These are phyloP conservation scores for Lepeophtheirus salmonis DNA, from an alignment of 1,140 invertebrate species.

Conservation along the genomic window DNA sequence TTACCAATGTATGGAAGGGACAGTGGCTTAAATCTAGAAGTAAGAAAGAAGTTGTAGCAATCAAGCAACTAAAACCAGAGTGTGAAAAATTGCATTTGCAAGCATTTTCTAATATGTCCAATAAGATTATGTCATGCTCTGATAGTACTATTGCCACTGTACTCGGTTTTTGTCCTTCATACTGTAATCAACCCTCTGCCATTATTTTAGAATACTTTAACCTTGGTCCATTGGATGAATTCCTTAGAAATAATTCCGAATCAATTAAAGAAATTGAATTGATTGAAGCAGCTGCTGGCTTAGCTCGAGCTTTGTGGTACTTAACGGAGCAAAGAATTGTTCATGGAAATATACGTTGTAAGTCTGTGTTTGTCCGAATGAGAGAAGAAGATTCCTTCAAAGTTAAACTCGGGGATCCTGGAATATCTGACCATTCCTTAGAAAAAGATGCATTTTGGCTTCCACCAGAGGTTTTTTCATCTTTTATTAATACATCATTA, in stretches of 20 bases:
- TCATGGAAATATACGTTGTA: slow-evolving; percentile 4
- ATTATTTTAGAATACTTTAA: slow-evolving; percentile 6
- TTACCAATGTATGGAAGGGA: slow-evolving; percentile 6
- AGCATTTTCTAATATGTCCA: background rate
- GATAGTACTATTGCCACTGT: background rate
- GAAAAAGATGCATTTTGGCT: background rate
- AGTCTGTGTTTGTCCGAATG: slow-evolving; percentile 3
- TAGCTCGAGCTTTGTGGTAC: slow-evolving; percentile 6
- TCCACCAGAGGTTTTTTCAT: background rate
- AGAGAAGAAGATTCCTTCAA: background rate
- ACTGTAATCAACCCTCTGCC: background rate
- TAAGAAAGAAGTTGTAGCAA: slow-evolving; percentile 11
- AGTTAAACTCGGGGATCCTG: slow-evolving; percentile 12
- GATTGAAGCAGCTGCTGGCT: background rate
- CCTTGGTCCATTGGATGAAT: slow-evolving; percentile 1
- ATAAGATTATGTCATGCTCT: background rate
- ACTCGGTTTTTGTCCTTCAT: background rate
- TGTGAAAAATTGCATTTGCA: background rate
- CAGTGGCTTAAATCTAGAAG: background rate
- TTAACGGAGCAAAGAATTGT: slow-evolving; percentile 1
- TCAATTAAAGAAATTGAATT: background rate
- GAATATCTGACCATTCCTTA: background rate
- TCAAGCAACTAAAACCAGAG: slow-evolving; percentile 8
- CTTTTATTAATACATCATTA: too few relatives aligned
- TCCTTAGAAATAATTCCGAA: background rate